Base-by-base conservation (phyloP, 2,888 invertebrate genomes). In the Monochamus alternatus region DNA sequence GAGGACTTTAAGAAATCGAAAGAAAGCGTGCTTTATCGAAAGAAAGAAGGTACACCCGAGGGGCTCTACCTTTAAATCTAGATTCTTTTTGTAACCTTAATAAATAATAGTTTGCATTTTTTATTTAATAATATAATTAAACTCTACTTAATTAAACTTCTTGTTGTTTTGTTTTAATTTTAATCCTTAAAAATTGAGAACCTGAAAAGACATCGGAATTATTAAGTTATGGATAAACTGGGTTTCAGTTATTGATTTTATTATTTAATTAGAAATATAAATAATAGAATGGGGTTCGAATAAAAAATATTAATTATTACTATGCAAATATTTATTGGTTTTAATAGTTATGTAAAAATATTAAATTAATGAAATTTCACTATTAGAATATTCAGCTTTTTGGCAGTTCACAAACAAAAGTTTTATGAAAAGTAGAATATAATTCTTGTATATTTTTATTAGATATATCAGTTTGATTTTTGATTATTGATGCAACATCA, bases 1-100 rank as follows among this genome's bases (percentile, higher is more conserved):
- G 99, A 99, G 89, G 99, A 99, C 90, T 99, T 99, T 89, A 97
- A 97, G 89, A 99, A 99, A 89, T 98, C 99, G 0, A 99, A 99
- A 89, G 99, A 99, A 89, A 99, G 98, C 90, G 99, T 99, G 43
- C 91, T 99, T 66, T 99, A 99, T 88, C 93, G 99, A 77, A 99
- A 99, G 92, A 99, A 99, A 88, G 99, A 99, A 91, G 99, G 99
- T 81, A 98, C 98, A 63, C 99, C 99, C 1, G 99, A 99, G 90
- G 99, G 99, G 82, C 93, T 99, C 74, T 99, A 99, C 91, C 93
- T 99, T 87, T 99, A 96, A 32, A 93, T 71, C 7, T 38, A 7
- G n/a, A 47, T 32, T 58, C n/a, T 62, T 22, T 55, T 71, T 68
- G 38, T 47, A 38, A 43, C n/a, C n/a, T 4, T 58, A 14, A 58